Percentiles rank a stretch among this genome's conserved stretches.
Evolutionary conservation across 2,113 vertebrate genomes (phyloP).

Genomic region (Poecilia latipinna): DNA sequence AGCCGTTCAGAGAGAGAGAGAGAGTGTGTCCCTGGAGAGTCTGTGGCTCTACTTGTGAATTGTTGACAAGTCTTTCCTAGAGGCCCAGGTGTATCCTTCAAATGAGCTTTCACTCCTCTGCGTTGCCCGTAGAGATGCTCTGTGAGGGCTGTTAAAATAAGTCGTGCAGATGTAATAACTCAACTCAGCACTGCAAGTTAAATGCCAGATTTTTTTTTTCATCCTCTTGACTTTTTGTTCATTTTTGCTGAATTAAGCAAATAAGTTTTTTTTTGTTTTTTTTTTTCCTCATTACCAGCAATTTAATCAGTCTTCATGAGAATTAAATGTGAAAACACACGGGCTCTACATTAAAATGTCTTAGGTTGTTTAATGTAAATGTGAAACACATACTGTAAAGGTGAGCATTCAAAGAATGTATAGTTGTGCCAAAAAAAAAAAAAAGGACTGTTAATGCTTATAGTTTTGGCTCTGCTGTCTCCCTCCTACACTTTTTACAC

Average conservation of each 20-base stretch:
- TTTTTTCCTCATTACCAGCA: neutral
- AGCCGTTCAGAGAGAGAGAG: slow-evolving; percentile 61
- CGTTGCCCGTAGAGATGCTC: slow-evolving; percentile 25
- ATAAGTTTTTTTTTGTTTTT: neutral
- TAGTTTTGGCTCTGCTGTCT: neutral
- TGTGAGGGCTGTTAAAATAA: slow-evolving; percentile 13
- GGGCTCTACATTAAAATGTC: neutral
- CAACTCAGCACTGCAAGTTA: neutral
- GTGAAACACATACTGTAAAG: neutral
- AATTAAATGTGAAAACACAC: neutral
- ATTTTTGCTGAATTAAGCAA: neutral
- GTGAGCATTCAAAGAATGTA: neutral
- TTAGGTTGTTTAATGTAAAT: neutral
- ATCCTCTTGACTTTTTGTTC: neutral
- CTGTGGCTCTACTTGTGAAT: slow-evolving; percentile 60
- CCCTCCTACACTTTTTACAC: neutral
- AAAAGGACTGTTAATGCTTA: neutral
- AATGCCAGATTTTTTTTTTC: neutral
- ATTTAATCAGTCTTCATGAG: neutral
- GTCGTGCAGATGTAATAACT: slow-evolving; percentile 36
- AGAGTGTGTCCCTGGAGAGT: slow-evolving; percentile 51
- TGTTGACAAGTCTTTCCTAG: slow-evolving; percentile 61
- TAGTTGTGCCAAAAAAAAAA: neutral
- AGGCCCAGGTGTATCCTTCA: slow-evolving; percentile 73
- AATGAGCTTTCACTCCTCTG: slow-evolving; percentile 45